A percentile compares a stretch with the other conserved stretches of the same genome.
Evolutionary conservation across 1,140 invertebrate genomes (phyloP).

Genomic region (Contarinia nasturtii): DNA sequence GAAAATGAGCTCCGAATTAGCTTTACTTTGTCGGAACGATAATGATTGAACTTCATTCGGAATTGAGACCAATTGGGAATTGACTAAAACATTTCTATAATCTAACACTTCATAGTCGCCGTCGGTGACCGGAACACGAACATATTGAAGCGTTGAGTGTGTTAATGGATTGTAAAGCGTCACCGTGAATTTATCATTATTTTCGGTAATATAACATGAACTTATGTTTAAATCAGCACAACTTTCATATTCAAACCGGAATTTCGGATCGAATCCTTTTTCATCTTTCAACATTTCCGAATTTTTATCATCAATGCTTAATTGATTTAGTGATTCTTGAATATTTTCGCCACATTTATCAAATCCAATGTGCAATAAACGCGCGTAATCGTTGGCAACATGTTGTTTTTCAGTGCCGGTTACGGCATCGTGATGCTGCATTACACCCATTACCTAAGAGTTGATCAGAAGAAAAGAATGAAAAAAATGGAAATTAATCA

Average conservation of each 20-base stretch:
- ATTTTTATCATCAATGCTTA: neutral
- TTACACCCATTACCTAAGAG: slow-evolving; percentile 51
- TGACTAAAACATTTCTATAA: neutral
- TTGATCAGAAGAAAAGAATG: no score
- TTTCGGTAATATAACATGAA: slow-evolving; percentile 40
- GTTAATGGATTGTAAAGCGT: slow-evolving; percentile 69
- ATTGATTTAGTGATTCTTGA: slow-evolving; percentile 10
- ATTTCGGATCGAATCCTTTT: slow-evolving; percentile 2
- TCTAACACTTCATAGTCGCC: slow-evolving; percentile 7
- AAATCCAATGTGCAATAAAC: slow-evolving; percentile 28
- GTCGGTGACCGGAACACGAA: slow-evolving; percentile 48
- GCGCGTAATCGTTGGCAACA: slow-evolving; percentile 71
- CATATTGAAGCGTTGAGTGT: slow-evolving; percentile 35
- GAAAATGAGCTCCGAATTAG: slow-evolving; percentile 45
- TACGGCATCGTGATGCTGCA: slow-evolving; percentile 83
- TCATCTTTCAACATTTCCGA: neutral
- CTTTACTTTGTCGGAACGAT: slow-evolving; percentile 37
- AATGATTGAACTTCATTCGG: slow-evolving; percentile 22
- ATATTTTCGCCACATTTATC: slow-evolving; percentile 10
- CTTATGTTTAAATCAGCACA: slow-evolving; percentile 49
- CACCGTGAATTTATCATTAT: slow-evolving; percentile 37
- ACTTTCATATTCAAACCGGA: slow-evolving; percentile 24
- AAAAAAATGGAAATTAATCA: no score
- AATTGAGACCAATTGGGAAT: neutral
- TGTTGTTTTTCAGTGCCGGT: slow-evolving; percentile 85